phyloP scores from a whole-genome alignment of 2,113 vertebrate species.

The Spea bombifrons region DNA sequence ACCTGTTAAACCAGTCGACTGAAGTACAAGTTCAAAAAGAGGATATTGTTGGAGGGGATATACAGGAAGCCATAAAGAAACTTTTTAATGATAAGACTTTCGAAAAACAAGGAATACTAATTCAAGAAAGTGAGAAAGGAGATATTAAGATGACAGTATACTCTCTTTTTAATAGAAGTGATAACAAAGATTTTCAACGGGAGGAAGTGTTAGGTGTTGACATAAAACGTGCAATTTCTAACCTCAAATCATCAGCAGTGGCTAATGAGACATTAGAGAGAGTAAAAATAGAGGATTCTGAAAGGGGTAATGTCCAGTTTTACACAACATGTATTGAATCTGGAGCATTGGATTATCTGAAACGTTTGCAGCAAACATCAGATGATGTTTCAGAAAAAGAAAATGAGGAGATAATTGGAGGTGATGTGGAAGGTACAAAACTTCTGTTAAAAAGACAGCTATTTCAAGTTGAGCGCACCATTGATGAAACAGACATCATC shows the following conservation, averaged over 20 bases:
- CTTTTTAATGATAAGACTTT: conserved; percentile 68
- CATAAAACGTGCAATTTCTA: conserved; percentile 73
- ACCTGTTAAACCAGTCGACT: conserved; percentile 74
- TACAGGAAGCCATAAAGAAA: conserved; percentile 78
- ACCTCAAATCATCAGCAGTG: conserved; percentile 68
- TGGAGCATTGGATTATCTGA: conserved; percentile 83
- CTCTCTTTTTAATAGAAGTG: conserved; percentile 80
- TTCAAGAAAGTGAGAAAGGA: conserved; percentile 89
- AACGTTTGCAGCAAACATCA: conserved; percentile 68
- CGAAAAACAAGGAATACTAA: conserved; percentile 80
- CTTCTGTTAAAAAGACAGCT: conserved; percentile 68
- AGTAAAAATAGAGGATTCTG: conserved; percentile 72
- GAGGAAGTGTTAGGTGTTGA: conserved; percentile 77
- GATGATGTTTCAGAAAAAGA: conserved; percentile 63
- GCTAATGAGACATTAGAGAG: conserved; percentile 60
- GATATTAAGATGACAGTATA: conserved; percentile 88
- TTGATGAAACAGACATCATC: conserved; percentile 79
- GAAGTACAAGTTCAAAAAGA: conserved; percentile 70
- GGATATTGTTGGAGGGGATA: conserved; percentile 79
- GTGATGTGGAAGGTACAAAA: conserved; percentile 79
- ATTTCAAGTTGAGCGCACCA: conserved; percentile 70
- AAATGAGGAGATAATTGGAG: conserved; percentile 69
- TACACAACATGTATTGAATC: conserved; percentile 90
- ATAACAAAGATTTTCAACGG: conserved; percentile 60
- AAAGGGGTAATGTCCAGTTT: conserved; percentile 86